Base-by-base conservation (phyloP, 2,888 invertebrate species). In the Dermolepida albohirtum region DNA sequence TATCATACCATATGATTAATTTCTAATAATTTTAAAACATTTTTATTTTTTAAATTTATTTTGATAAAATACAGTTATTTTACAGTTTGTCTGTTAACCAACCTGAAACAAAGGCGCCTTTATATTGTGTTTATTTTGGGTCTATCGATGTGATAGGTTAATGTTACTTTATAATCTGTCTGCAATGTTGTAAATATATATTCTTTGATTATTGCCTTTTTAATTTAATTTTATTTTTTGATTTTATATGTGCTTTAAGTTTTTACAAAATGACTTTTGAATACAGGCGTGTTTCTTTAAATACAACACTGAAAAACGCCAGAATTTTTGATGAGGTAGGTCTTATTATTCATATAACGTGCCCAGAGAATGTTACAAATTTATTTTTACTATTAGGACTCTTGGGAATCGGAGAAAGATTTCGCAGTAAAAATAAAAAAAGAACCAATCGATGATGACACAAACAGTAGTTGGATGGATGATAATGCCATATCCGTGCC, bases 271-370 rank as follows among this genome's bases (percentile, higher is more conserved):
- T 69, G 69, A 62, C 62, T 14, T 64, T 57, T 5, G 54, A 69
- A 11, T 65, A 70, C n/a, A 67, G 67, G 40, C 71, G 76, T 22
- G 27, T 76, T n/a, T 77, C 78, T 5, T 74, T 81, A 76, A 81
- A 80, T 67, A 78, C 80, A 17, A 70, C 72, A 1, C 69, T 81
- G 17, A 78, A 74, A 73, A 72, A 79, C 69, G 81, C 81, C 0
- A 73, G 75, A 64, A 81, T 80, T 62, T 81, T 81, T 70, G 80
- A 80, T 52, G 79, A 80, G 52, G 80, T 79, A 73, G 69, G 74
- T 67, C 50, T 40, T 11, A 43, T 1, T 39, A 27, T 29, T 27
- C 5, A 12, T 10, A 10, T 5, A 34, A 34, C 5, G 22, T 29
- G 7, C 17, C 2, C 47, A 10, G 34, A 10, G 4, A 27, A 62